Evolutionary conservation across 2,888 invertebrate genomes (phyloP), one percentile per base, ranked within the genome.

Genomic region (Axea sp.): DNA sequence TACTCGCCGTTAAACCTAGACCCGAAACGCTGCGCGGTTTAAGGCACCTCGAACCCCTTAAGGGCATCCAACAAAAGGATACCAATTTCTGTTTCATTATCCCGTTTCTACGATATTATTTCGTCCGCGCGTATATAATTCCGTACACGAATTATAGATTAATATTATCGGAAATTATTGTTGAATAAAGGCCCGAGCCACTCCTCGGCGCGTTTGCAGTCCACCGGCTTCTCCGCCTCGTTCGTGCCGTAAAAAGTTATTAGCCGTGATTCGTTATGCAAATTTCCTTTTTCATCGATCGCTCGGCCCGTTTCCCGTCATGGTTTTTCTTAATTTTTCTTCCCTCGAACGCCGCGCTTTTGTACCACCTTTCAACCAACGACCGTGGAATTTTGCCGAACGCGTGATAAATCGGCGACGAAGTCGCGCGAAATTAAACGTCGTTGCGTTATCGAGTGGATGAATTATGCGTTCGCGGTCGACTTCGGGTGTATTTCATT

Each of bases 51-150:
- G n/a, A n/a, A n/a, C n/a, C n/a, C n/a, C n/a, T n/a, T 82, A 82
- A 83, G 83, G 83, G 81, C 82, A 81, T 43, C 6, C 53, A 65
- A 37, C 76, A 31, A 75, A 73, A 75, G 69, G 74, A 73, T 74
- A 59, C 75, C 77, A 76, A 77, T 77, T 80, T 79, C 80, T 76
- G 79, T 76, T 78, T 6, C 8, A 17, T 37, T 19, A 8, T 19
- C 37, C 19, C 19, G 37, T 12, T 37, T 19, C 39, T 9, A 39
- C 11, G 22, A 39, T 39, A 22, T 11, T 9, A 22, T 39, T 24
- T 26, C 8, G 14, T 41, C n/a, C 37, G n/a, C n/a, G 14, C 9
- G n/a, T n/a, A 17, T 17, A 41, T 24, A 11, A 41, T 41, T 19
- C 19, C 1, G 37, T 12, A 7, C 17, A 2, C 24, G 7, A 41